Evolutionary conservation across 2,113 vertebrate genomes (phyloP), one percentile per base, ranked within the genome.

Genomic region (Halcyon malimbica): DNA sequence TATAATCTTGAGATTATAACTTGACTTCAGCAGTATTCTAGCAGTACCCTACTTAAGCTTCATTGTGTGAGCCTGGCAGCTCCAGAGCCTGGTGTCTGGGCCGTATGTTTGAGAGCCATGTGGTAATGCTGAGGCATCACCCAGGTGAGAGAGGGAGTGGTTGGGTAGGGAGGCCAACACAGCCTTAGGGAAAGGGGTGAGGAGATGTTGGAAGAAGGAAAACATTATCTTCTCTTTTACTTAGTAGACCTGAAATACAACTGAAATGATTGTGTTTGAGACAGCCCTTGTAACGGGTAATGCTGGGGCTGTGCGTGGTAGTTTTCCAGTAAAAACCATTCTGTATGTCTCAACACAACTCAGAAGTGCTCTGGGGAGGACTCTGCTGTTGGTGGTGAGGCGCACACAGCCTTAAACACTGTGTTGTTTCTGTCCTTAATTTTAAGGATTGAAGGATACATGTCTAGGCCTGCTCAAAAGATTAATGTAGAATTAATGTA

Each of bases 71-170:
- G 75, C 57, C 37, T 65, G 65, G 50, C 71, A 68, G 67, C 44
- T 90, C 59, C 29, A 20, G 71, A 69, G 62, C 57, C 57, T 16
- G 78, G 75, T 20, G 86, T 67, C 28, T 10, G 57, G 37, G 15
- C 69, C 37, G 2, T 62, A 13, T 26, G 68, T 54, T 60, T 0
- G 0, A 70, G 56, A 46, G 26, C 42, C 15, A 0, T 1, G n/a
- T 46, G 50, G 50, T 5, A 20, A 21, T 11, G 42, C 54, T 21
- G 53, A 41, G 67, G 31, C 59, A 59, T 48, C 62, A 3, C 42
- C 46, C 0, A 0, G 11, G 31, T 33, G 46, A 41, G 68, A 86
- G 39, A 75, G 24, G 28, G 78, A 31, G 26, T 13, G 48, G 8
- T 26, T 64, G 63, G 29, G 25, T 15, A 44, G 69, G 2, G 9